Evolutionary conservation across 2,888 invertebrate genomes (phyloP).

Genomic region (Trachelus stipa): DNA sequence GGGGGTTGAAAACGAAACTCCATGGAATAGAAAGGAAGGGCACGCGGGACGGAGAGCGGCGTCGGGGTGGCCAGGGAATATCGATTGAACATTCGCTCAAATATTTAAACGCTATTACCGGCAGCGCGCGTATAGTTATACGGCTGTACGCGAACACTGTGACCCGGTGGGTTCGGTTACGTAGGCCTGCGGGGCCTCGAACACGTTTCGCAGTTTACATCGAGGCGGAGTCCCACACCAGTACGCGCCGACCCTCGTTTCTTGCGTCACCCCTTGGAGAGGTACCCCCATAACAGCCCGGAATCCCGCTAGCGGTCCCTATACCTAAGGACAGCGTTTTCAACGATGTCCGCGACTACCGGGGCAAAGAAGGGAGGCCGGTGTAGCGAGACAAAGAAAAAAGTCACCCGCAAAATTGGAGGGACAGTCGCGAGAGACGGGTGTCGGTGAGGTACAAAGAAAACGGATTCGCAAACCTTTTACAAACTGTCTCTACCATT

Average conservation of each 20-base stretch:
- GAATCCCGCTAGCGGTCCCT: neutral
- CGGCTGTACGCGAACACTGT: neutral
- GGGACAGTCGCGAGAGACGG: neutral
- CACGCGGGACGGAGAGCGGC: slow-evolving; percentile 20
- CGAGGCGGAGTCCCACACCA: neutral
- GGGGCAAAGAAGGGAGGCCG: neutral
- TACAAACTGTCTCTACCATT: neutral
- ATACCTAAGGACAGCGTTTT: neutral
- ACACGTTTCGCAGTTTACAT: slow-evolving; percentile 8
- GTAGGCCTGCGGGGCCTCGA: neutral
- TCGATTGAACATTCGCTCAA: slow-evolving; percentile 63
- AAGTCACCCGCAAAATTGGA: neutral
- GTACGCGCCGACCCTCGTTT: neutral
- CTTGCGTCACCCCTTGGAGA: neutral
- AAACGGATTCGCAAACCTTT: neutral
- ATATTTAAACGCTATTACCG: slow-evolving; percentile 64
- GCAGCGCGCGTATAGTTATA: slow-evolving; percentile 15
- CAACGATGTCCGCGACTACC: neutral
- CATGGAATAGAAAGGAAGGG: slow-evolving; percentile 22
- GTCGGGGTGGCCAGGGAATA: slow-evolving; percentile 46
- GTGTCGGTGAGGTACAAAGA: neutral
- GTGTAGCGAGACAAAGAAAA: neutral
- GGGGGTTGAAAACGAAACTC: slow-evolving; percentile 25
- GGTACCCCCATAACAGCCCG: neutral
- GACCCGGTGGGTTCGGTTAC: neutral